Conservation (phyloP, 2,113 vertebrate species). For the Psophia crepitans region DNA sequence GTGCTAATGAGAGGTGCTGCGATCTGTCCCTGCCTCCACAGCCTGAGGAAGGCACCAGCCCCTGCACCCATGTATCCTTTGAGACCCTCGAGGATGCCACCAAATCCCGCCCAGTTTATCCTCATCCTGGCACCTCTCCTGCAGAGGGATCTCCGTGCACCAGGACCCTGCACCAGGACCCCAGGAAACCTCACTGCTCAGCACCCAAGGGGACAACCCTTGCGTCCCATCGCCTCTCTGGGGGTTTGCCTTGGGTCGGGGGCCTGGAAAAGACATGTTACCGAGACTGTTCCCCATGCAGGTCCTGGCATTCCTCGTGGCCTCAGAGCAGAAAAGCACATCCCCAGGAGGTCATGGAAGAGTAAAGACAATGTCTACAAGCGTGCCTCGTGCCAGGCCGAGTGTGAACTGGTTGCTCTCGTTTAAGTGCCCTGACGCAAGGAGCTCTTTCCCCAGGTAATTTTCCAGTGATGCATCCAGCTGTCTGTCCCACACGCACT, state of each 20-base stretch:
- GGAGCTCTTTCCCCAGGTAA: background rate
- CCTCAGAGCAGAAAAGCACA: background rate
- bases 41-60: background rate
- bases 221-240: rapidly evolving
- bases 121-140: background rate
- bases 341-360: background rate
- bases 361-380: background rate
- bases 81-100: background rate
- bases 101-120: background rate
- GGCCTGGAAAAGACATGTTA: background rate
- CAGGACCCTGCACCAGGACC: too few species aligned
- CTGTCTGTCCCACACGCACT: rapidly evolving
- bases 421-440: background rate
- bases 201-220: background rate
- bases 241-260: rapidly evolving
- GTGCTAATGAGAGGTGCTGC: background rate
- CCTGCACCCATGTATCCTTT: background rate
- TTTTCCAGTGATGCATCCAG: background rate
- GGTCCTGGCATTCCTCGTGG: background rate
- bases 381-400: rapidly evolving
- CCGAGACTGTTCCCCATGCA: background rate
- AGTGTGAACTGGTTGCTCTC: background rate
- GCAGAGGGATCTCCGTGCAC: background rate
- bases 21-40: background rate
- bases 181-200: background rate